These are phyloP conservation scores for Eumerus sabulonum DNA, from an alignment of 2,888 invertebrate genomes.

Conservation along the genomic window DNA sequence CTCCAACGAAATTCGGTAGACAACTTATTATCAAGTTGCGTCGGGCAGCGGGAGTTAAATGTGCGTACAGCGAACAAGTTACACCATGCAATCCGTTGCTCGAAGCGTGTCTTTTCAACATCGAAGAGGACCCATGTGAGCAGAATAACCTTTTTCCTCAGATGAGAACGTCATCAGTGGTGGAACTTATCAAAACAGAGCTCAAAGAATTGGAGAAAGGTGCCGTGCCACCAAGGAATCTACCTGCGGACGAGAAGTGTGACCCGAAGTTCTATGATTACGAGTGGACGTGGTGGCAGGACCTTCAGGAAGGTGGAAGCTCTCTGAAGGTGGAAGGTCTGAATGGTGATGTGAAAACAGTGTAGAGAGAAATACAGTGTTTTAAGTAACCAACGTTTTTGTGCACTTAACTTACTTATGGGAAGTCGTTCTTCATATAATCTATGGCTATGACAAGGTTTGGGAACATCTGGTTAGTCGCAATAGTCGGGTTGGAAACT, in stretches of 20 bases:
- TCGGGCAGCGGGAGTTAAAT: conserved; percentile 70
- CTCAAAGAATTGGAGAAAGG: conserved; percentile 78
- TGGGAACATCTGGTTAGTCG: too few relatives aligned
- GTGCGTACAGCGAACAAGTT: conserved; percentile 70
- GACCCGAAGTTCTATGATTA: conserved; percentile 81
- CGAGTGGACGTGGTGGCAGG: conserved; percentile 83
- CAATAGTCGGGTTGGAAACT: too few relatives aligned
- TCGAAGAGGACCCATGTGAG: conserved; percentile 81
- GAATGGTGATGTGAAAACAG: too few relatives aligned
- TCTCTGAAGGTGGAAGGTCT: too few relatives aligned
- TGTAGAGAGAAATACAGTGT: too few relatives aligned
- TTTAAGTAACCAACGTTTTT: too few relatives aligned
- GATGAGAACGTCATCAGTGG: conserved; percentile 69
- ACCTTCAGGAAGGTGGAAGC: conserved; percentile 72
- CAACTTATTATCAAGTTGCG: conserved; percentile 77
- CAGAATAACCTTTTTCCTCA: conserved; percentile 74
- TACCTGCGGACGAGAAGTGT: conserved; percentile 80
- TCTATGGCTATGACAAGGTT: too few relatives aligned
- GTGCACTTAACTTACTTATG: too few relatives aligned
- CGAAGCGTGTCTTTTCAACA: conserved; percentile 80
- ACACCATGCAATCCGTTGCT: conserved; percentile 73
- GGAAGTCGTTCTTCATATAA: too few relatives aligned
- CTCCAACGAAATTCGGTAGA: conserved; percentile 73
- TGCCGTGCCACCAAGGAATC: conserved; percentile 78
- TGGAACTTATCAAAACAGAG: conserved; percentile 77